Base-by-base conservation (phyloP, 1,140 invertebrate species). In the Dinoponera quadriceps region DNA sequence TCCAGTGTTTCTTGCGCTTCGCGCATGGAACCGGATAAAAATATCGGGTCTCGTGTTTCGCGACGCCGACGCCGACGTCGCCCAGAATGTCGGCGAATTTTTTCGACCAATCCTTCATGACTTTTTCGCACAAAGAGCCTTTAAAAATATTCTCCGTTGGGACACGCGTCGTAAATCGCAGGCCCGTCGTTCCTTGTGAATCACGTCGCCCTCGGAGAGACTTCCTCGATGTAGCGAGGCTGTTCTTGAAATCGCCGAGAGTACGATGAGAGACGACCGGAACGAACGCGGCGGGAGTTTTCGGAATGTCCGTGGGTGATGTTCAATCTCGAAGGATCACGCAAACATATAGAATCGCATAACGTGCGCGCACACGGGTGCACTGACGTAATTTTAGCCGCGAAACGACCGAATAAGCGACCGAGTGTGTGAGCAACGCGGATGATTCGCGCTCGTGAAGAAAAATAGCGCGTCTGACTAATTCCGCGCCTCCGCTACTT, bases 381-480 rank as follows among this genome's bases (percentile, higher is more conserved):
- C n/a, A n/a, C 3, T 20, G 38, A 0, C 22, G 22, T 86, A 88
- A 88, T 87, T 88, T 85, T 88, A 87, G 87, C 86, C 38, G 25
- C 54, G 68, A 87, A 68, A 86, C 83, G 86, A 65, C 25, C 59
- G 74, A 85, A 85, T 72, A 84, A 54, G 60, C 44, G 22, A 48
- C 68, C 38, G 38, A 44, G 38, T 9, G 85, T 29, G 38, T 33
- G 83, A 57, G 71, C 55, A 63, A 83, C 69, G 11, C 57, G 71
- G 84, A 88, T 88, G 80, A 88, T 75, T 25, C 85, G 33, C n/a
- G 54, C 25, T 63, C 60, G 0, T 14, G 59, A 83, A 89, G 86
- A 85, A 88, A 85, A 88, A 85, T 83, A 85, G 73, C 73, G 69
- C 60, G 87, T 88, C 87, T 88, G 86, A 88, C 87, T 88, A 88